These are phyloP conservation scores for Albula goreensis DNA, from an alignment of 2,113 vertebrate species.

Conservation along the genomic window DNA sequence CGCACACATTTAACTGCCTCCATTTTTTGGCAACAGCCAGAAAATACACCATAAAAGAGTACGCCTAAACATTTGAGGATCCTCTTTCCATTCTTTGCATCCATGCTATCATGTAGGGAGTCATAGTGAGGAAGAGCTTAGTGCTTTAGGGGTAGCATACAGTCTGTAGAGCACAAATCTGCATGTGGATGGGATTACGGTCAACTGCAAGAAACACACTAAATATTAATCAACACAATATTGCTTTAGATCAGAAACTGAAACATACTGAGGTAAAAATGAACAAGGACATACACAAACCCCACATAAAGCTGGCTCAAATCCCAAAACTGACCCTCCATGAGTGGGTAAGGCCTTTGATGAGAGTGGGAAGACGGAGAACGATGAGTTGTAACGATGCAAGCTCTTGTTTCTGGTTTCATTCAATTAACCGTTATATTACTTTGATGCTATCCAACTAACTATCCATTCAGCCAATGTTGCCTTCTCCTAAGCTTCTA, in stretches of 20 bases:
- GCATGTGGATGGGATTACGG: too few relatives aligned
- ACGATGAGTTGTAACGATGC: too few relatives aligned
- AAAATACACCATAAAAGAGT: neutral
- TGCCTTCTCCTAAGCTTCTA: too few relatives aligned
- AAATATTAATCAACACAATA: neutral
- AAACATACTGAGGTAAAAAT: neutral
- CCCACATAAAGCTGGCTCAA: too few relatives aligned
- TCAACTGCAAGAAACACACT: neutral
- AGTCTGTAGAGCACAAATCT: neutral
- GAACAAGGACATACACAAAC: too few relatives aligned
- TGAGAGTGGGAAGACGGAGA: too few relatives aligned
- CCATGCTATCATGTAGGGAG: neutral
- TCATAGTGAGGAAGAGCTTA: neutral
- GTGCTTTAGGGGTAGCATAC: neutral
- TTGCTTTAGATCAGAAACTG: neutral
- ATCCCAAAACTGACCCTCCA: too few relatives aligned
- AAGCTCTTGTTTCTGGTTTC: too few relatives aligned
- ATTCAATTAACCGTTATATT: too few relatives aligned
- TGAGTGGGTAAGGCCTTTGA: too few relatives aligned
- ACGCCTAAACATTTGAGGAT: neutral
- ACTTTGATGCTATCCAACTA: too few relatives aligned
- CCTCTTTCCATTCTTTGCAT: neutral
- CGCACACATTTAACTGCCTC: slow-evolving; percentile 1
- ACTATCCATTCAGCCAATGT: too few relatives aligned
- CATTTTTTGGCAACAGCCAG: neutral